phyloP scores from a whole-genome alignment of 1,140 invertebrate species.

The Phenacoccus solenopsis region DNA sequence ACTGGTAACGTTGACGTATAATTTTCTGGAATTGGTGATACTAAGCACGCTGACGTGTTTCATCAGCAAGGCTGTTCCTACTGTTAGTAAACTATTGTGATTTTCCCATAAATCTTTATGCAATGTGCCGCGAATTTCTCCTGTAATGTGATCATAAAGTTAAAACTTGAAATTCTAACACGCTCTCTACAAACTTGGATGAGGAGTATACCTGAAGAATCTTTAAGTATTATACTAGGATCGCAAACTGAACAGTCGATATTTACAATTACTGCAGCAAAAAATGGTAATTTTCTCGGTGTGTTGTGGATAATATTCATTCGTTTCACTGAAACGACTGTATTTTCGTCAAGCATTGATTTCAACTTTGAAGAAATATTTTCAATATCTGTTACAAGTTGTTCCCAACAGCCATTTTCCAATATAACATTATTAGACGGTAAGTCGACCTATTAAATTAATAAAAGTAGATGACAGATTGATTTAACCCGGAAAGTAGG shows the following conservation, averaged over 20 bases:
- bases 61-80: constrained; percentile 17
- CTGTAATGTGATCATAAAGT: not conserved
- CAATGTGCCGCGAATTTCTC: constrained; percentile 19
- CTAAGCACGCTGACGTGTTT: constrained; percentile 17
- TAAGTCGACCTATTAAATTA: not conserved
- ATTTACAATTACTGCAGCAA: constrained; percentile 19
- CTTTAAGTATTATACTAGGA: constrained; percentile 18
- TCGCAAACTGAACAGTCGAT: constrained; percentile 21
- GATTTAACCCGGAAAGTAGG: too few species aligned
- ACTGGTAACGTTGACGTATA: constrained; percentile 20
- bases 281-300: constrained; percentile 20
- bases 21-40: constrained; percentile 16
- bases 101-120: constrained; percentile 21
- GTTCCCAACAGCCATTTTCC: not conserved
- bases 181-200: not conserved
- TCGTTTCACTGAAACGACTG: not conserved
- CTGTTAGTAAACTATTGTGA: constrained; percentile 9
- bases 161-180: not conserved
- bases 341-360: not conserved
- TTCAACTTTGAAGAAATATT: not conserved
- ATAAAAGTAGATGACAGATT: not conserved
- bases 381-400: not conserved
- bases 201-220: constrained; percentile 8
- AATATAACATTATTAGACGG: not conserved
- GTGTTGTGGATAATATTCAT: not conserved